A percentile compares a stretch with the other conserved stretches of the same genome.
Conservation (phyloP, 2,113 vertebrate genomes). For the Strigops habroptila region DNA sequence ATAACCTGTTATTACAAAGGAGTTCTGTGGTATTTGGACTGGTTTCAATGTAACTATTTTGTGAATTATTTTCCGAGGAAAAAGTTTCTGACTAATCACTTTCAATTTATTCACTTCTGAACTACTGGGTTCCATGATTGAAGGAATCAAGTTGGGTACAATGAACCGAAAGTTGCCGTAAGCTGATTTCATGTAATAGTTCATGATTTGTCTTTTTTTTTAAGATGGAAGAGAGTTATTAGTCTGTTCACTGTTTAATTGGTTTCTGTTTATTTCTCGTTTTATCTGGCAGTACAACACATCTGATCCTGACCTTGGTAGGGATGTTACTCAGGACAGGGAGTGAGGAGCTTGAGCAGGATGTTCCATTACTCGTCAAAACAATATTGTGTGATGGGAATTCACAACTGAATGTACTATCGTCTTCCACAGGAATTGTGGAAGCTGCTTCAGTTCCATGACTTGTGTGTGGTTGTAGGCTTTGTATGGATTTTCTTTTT, state of each 20-base stretch:
- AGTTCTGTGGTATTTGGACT: not conserved
- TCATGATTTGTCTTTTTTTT: not conserved
- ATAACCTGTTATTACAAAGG: not conserved
- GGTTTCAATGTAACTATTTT: not conserved
- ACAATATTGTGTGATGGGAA: not conserved
- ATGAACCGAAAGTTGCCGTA: not conserved
- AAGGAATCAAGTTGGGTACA: not conserved
- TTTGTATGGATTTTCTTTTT: not conserved
- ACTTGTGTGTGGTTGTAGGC: not conserved
- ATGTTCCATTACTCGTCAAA: not conserved
- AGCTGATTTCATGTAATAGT: not conserved
- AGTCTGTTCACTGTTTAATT: not conserved
- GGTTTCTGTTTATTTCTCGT: not conserved
- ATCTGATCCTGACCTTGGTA: not conserved
- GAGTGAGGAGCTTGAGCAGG: not conserved
- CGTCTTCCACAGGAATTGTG: not conserved
- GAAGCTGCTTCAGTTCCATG: not conserved
- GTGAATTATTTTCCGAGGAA: not conserved
- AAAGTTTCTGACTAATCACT: not conserved
- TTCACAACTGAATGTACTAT: not conserved
- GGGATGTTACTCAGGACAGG: not conserved
- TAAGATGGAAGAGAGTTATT: not conserved
- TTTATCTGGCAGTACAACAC: not conserved
- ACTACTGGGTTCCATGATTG: not conserved
- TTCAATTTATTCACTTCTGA: not conserved